Conservation (phyloP, 2,888 invertebrate species). For the Dicyrtomina minuta region DNA sequence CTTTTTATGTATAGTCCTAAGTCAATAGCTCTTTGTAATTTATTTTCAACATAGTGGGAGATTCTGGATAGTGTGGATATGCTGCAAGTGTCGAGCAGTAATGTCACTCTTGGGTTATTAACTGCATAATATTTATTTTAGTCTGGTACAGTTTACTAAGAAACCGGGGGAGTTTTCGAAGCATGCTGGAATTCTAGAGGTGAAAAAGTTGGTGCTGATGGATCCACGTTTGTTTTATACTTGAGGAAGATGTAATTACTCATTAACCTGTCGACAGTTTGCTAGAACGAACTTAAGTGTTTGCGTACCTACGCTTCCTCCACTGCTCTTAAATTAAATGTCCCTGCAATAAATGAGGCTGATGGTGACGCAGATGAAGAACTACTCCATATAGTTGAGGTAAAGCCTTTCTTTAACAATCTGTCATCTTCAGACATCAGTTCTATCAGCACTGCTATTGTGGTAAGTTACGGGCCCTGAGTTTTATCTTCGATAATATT, state of each 20-base stretch:
- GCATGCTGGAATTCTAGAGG: conserved; percentile 99
- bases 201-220: conserved; percentile 98
- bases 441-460: too few species aligned
- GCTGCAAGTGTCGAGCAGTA: too few species aligned
- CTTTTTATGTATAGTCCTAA: too few species aligned
- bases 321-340: background rate
- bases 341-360: background rate
- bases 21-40: too few species aligned
- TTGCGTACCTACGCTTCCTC: background rate
- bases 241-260: conserved; percentile 76
- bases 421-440: background rate
- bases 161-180: conserved; percentile 98
- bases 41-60: too few species aligned
- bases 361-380: conserved; percentile 18
- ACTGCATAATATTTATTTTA: conserved; percentile 58
- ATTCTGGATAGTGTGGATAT: too few species aligned
- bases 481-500: too few species aligned
- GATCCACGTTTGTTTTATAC: conserved; percentile 88
- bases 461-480: too few species aligned
- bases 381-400: conserved; percentile 22
- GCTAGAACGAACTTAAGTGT: too few species aligned
- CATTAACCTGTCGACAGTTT: background rate
- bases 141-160: conserved; percentile 92
- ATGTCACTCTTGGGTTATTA: too few species aligned
- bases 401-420: background rate